Evolutionary conservation across 2,888 invertebrate genomes (phyloP), one percentile per base, ranked within the genome.

Genomic region (Conus canariensis): DNA sequence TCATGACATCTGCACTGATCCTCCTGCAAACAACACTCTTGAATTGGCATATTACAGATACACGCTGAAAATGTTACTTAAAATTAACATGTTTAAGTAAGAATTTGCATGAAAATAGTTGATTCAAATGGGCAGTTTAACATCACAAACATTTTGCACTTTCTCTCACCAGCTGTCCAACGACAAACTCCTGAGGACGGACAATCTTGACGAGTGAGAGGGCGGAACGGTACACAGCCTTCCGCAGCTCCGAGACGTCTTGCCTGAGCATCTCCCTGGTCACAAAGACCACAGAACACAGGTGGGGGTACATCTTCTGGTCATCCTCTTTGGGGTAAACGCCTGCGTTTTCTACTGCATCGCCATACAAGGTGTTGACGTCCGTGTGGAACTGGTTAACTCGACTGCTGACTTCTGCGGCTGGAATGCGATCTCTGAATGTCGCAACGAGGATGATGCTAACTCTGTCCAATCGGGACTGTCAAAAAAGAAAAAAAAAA

Each of bases 361-460:
- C n/a, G 14, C 91, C 90, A 80, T 88, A 93, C 30, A 90, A 60
- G 5, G 85, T 83, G 45, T 90, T 87, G 77, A 92, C 89, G 12
- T 92, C 80, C n/a, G 67, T 86, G 58, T 92, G 92, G n/a, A 94
- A 91, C 60, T 90, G 85, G 45, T 85, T 22, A 16, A 91, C 89
- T 56, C 93, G 90, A 14, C 90, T 87, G 12, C n/a, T 25, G n/a
- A 59, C 74, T 7, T 92, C 92, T 25, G 90, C 90, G 25, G 91
- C 91, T 0, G 90, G 89, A 58, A 92, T 87, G 83, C 93, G 93
- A 88, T 95, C 95, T 45, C 94, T 88, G 90, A 94, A 94, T 59
- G 95, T 95, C 5, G 94, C 95, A 25, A 95, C 94, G 16, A 95
- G 89, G 64, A 95, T 92, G 10, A 95, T 93, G 25, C 91, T 92